phyloP scores from a whole-genome alignment of 2,888 invertebrate genomes.

The Ditula angustiorana region DNA sequence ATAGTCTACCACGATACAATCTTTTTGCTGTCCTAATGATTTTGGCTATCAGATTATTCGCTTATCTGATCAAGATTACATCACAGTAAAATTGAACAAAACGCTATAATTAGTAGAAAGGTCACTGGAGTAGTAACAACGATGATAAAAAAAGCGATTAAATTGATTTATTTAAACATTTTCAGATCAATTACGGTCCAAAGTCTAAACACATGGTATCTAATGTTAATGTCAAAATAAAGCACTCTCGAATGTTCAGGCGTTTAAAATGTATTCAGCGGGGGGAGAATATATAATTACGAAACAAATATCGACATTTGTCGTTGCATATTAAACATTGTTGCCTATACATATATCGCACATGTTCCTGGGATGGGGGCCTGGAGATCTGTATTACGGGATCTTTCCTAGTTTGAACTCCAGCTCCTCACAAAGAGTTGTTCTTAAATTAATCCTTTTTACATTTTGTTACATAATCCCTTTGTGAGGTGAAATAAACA shows the following conservation, averaged over 20 bases:
- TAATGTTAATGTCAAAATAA: background rate
- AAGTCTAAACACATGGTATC: background rate
- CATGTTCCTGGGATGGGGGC: too few relatives aligned
- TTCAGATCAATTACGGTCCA: background rate
- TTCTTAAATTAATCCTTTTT: too few relatives aligned
- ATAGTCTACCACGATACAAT: background rate
- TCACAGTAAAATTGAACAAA: background rate
- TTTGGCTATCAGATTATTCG: background rate
- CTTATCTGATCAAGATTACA: background rate
- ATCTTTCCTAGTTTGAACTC: too few relatives aligned
- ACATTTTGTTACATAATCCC: too few relatives aligned
- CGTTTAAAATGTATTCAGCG: background rate
- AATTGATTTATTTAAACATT: background rate
- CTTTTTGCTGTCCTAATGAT: background rate
- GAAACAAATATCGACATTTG: background rate
- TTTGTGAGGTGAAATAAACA: too few relatives aligned
- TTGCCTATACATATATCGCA: too few relatives aligned
- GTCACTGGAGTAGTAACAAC: background rate
- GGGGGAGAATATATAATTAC: background rate
- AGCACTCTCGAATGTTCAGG: background rate
- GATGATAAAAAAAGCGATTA: slow-evolving; percentile 1
- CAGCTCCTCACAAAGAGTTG: too few relatives aligned
- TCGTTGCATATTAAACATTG: too few relatives aligned
- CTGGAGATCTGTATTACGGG: too few relatives aligned
- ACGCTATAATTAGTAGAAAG: background rate